These are phyloP conservation scores for Halocynthia aurantium DNA, from an alignment of 23 tunicate genomes.

Conservation along the genomic window DNA sequence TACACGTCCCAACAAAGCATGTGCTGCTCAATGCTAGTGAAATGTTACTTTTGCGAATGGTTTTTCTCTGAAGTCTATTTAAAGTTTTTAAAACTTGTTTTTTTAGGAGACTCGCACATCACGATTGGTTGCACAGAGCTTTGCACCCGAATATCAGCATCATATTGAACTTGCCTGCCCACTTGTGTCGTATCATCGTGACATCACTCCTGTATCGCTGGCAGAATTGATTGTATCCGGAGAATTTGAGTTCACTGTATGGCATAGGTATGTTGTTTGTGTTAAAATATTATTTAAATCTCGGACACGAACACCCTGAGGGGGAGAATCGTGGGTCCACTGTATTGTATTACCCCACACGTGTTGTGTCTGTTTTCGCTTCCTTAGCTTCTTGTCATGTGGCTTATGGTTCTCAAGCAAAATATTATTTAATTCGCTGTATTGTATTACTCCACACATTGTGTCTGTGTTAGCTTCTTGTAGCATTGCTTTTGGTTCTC, in stretches of 20 bases:
- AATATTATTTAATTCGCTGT: too few relatives aligned
- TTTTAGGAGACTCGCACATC: conserved; percentile 44
- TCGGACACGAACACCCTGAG: too few relatives aligned
- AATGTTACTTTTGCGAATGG: not conserved
- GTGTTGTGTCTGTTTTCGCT: not conserved
- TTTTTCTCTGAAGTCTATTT: not conserved
- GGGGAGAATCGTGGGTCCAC: too few relatives aligned
- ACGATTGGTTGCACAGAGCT: conserved; percentile 53
- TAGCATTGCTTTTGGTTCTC: too few relatives aligned
- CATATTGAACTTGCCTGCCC: conserved; percentile 59
- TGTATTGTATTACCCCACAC: not conserved
- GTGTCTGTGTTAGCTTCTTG: too few relatives aligned
- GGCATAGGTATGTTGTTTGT: conserved; percentile 58
- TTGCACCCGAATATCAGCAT: conserved; percentile 78
- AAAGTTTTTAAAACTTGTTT: not conserved
- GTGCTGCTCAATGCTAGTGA: too few relatives aligned
- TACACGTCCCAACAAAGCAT: too few relatives aligned
- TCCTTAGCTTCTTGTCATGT: too few relatives aligned
- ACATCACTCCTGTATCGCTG: conserved; percentile 37
- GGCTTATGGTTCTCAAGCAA: too few relatives aligned
- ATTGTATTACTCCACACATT: too few relatives aligned
- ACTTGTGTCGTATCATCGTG: conserved; percentile 26
- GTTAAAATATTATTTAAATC: not conserved
- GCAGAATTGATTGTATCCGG: conserved; percentile 46
- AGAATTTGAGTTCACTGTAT: conserved; percentile 40